Conservation (phyloP, 2,888 invertebrate genomes). For the Andrena dorsata region DNA sequence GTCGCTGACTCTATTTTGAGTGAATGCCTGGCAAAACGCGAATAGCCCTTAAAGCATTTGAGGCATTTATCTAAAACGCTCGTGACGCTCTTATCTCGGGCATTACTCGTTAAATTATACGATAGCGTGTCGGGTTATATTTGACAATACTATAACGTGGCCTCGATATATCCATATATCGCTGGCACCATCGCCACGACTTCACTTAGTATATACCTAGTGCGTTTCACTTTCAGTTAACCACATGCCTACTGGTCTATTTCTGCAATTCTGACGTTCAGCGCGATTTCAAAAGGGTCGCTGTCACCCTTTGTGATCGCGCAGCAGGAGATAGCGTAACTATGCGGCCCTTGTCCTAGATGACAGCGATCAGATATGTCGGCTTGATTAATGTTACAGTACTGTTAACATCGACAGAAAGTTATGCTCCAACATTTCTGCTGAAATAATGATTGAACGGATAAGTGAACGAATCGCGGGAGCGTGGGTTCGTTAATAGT, state of each 20-base stretch:
- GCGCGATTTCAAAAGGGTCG: conserved; percentile 43
- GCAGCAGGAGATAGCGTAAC: conserved; percentile 21
- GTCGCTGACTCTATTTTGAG: not conserved
- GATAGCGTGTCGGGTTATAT: conserved; percentile 51
- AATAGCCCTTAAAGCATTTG: conserved; percentile 20
- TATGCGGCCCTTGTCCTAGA: conserved; percentile 9
- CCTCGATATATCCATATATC: conserved; percentile 39
- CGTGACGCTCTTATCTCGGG: conserved; percentile 34
- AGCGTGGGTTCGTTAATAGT: not conserved
- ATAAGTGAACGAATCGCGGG: no score
- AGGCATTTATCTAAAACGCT: conserved; percentile 41
- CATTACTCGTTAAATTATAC: conserved; percentile 48
- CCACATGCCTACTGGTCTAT: conserved; percentile 38
- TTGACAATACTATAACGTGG: conserved; percentile 51
- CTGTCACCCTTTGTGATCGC: conserved; percentile 40
- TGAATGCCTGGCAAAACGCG: conserved; percentile 7
- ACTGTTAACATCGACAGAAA: not conserved
- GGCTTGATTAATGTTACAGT: conserved; percentile 1
- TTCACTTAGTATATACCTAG: conserved; percentile 11
- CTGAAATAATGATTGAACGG: not conserved
- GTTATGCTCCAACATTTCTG: not conserved
- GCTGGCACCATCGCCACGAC: conserved; percentile 31
- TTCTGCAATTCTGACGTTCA: conserved; percentile 42
- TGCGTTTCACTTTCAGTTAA: conserved; percentile 55
- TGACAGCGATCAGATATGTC: conserved; percentile 13